These are phyloP conservation scores for Gymnobelideus leadbeateri DNA, from an alignment of 2,113 vertebrate species.

Conservation along the genomic window DNA sequence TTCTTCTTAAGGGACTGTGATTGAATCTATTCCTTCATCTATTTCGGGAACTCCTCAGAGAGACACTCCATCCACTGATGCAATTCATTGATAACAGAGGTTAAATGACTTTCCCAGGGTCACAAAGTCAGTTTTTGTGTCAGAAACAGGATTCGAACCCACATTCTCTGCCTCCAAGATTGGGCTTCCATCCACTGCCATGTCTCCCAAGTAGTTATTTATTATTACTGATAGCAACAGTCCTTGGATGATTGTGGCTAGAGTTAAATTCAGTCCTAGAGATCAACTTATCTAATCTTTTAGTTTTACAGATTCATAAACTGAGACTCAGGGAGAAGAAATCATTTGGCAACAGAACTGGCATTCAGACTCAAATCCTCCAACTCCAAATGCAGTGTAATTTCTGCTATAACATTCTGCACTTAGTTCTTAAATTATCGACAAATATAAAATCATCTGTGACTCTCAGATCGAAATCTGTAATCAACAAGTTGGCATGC, in stretches of 20 bases:
- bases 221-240: neutral
- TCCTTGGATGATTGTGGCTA: no score
- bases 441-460: neutral
- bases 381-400: neutral
- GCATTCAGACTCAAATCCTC: neutral
- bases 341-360: neutral
- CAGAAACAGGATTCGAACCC: neutral
- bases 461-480: neutral
- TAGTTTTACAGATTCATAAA: neutral
- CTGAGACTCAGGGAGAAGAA: neutral
- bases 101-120: neutral
- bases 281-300: neutral
- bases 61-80: neutral
- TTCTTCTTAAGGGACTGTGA: neutral
- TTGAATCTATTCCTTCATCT: neutral
- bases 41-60: neutral
- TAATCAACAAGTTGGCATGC: neutral
- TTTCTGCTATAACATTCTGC: neutral
- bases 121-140: neutral
- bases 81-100: neutral
- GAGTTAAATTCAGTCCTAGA: neutral
- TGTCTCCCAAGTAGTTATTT: neutral
- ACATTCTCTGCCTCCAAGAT: neutral
- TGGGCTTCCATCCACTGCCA: neutral
- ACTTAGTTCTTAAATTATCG: neutral